Percentiles rank a stretch among this genome's conserved stretches.
Conservation (phyloP, 2,888 invertebrate species). For the Amorpha juglandis region DNA sequence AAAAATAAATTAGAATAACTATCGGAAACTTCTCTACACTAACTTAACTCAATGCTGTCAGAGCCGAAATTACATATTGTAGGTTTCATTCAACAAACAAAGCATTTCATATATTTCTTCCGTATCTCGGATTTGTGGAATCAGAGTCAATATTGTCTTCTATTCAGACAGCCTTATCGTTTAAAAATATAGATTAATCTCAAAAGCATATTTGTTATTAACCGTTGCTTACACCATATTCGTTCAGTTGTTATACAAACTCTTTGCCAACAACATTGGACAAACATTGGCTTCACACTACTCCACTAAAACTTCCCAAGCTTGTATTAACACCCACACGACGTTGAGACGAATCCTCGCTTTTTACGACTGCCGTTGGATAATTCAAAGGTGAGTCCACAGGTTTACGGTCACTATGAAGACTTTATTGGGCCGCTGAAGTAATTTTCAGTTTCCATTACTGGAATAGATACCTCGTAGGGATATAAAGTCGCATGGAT, state of each 20-base stretch:
- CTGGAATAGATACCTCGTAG: conserved; percentile 28
- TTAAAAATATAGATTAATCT: neutral
- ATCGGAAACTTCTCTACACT: too few species aligned
- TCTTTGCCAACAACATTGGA: neutral
- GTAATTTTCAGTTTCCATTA: conserved; percentile 36
- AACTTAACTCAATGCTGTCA: too few species aligned
- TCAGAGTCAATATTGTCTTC: too few species aligned
- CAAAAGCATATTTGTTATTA: too few species aligned
- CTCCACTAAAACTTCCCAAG: conserved; percentile 8
- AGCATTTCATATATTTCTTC: too few species aligned
- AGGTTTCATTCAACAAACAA: too few species aligned
- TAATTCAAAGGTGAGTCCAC: conserved; percentile 45
- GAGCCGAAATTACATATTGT: too few species aligned
- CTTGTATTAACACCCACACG: conserved; percentile 34
- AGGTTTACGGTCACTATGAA: conserved; percentile 36
- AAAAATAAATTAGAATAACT: too few species aligned
- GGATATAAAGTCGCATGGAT: conserved; percentile 20
- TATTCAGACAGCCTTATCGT: too few species aligned
- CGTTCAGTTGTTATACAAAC: neutral
- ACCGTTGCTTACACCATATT: too few species aligned
- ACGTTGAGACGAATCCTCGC: conserved; percentile 46
- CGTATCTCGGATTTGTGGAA: too few species aligned
- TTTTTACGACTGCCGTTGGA: conserved; percentile 48
- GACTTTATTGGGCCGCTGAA: conserved; percentile 28
- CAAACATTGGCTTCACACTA: conserved; percentile 8